phyloP scores from a whole-genome alignment of 2,888 invertebrate species.

The Lepas anatifera region DNA sequence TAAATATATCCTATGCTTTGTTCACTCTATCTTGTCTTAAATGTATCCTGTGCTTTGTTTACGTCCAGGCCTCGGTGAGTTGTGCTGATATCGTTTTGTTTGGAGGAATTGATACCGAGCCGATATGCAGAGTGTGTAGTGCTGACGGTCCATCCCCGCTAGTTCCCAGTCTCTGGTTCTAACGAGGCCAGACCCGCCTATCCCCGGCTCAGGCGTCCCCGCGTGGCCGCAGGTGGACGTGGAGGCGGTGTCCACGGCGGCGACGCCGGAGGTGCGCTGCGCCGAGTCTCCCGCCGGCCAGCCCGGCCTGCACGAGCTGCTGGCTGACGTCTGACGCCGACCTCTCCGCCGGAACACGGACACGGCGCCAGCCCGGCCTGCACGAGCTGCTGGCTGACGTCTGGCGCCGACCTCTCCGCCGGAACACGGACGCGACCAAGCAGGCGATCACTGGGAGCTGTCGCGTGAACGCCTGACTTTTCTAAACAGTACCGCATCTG shows the following conservation, averaged over 20 bases:
- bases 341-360: not conserved
- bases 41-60: too few species aligned
- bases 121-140: too few species aligned
- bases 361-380: not conserved
- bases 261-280: not conserved
- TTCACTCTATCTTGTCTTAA: too few species aligned
- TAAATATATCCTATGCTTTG: too few species aligned
- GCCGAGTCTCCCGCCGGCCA: not conserved
- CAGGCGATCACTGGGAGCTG: too few species aligned
- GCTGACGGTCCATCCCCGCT: too few species aligned
- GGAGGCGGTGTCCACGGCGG: not conserved
- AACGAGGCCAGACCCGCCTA: too few species aligned
- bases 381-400: not conserved
- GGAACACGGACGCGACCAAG: too few species aligned
- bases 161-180: too few species aligned
- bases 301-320: constrained; percentile 1
- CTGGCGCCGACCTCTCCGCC: not conserved
- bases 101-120: not conserved
- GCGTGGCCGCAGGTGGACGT: constrained; percentile 2
- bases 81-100: not conserved
- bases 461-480: too few species aligned
- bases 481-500: too few species aligned
- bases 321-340: constrained; percentile 1
- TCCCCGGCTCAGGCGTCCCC: not conserved
- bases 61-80: not conserved